Percentiles rank a stretch among this genome's conserved stretches.
Conservation (phyloP, 2,888 invertebrate genomes). For the Drosophila flavopinicola region DNA sequence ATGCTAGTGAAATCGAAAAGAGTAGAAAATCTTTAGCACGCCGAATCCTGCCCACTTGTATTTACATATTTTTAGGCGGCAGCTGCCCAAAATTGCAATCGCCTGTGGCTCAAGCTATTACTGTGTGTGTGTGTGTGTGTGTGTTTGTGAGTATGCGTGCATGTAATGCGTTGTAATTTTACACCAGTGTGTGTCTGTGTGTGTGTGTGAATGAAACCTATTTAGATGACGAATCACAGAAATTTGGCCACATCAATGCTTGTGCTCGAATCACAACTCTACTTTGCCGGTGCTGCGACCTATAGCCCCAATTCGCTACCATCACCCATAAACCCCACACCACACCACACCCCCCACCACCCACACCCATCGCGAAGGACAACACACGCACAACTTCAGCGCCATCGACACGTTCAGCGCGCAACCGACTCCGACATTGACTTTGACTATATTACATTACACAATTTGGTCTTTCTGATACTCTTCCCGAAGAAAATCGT, state of each 20-base stretch:
- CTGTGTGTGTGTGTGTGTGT: background rate
- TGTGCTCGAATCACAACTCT: conserved; percentile 57
- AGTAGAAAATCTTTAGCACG: too few relatives aligned
- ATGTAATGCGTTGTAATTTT: conserved; percentile 68
- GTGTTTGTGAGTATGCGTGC: conserved; percentile 41
- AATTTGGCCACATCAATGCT: conserved; percentile 81
- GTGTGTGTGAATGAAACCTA: conserved; percentile 63
- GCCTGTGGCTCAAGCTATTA: background rate
- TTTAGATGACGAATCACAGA: conserved; percentile 79
- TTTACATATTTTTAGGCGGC: conserved; percentile 20
- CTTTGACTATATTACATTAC: conserved; percentile 77
- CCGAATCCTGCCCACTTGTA: too few relatives aligned
- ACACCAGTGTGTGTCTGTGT: conserved; percentile 34
- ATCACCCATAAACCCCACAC: background rate
- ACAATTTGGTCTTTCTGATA: conserved; percentile 41
- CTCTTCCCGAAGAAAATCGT: too few relatives aligned
- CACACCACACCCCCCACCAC: background rate
- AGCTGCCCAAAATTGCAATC: conserved; percentile 42
- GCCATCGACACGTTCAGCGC: conserved; percentile 44
- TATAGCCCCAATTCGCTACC: conserved; percentile 6
- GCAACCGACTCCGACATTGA: conserved; percentile 38
- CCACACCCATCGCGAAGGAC: background rate
- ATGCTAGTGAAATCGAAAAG: too few relatives aligned
- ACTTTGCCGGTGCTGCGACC: conserved; percentile 22
- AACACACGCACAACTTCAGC: conserved; percentile 7